Conservation (phyloP, 2,113 vertebrate genomes). For the Phrynosoma platyrhinos region DNA sequence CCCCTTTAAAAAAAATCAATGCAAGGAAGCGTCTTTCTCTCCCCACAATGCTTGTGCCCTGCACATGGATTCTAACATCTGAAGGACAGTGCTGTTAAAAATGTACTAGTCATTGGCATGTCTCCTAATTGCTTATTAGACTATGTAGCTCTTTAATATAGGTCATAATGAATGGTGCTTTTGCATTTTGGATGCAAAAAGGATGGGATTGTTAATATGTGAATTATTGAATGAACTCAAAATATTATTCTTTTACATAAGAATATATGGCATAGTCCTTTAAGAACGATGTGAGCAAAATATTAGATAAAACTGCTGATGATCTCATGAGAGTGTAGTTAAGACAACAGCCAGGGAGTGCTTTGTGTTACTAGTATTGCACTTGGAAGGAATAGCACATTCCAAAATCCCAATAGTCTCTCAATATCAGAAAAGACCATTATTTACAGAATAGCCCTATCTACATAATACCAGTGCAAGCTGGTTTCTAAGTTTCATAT, state of each 20-base stretch:
- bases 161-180: accelerated
- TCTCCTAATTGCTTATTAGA: constrained; percentile 41
- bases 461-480: constrained; percentile 20
- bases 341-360: neutral
- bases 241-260: neutral
- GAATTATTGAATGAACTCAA: neutral
- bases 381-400: constrained; percentile 26
- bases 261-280: constrained; percentile 20
- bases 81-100: neutral
- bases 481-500: constrained; percentile 59
- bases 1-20: constrained; percentile 41
- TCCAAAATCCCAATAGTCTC: constrained; percentile 36
- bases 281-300: neutral
- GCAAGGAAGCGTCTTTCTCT: neutral
- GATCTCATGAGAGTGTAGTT: constrained; percentile 24
- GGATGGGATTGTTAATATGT: neutral
- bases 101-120: neutral
- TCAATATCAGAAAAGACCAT: constrained; percentile 48
- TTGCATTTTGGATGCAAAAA: neutral
- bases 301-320: neutral
- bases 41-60: constrained; percentile 56
- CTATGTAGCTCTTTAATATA: neutral
- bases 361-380: constrained; percentile 36
- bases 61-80: neutral
- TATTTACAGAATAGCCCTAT: constrained; percentile 59